phyloP scores from a whole-genome alignment of 37 sponge, comb jelly and placozoan genomes.

The Dysidea cf. avara region DNA sequence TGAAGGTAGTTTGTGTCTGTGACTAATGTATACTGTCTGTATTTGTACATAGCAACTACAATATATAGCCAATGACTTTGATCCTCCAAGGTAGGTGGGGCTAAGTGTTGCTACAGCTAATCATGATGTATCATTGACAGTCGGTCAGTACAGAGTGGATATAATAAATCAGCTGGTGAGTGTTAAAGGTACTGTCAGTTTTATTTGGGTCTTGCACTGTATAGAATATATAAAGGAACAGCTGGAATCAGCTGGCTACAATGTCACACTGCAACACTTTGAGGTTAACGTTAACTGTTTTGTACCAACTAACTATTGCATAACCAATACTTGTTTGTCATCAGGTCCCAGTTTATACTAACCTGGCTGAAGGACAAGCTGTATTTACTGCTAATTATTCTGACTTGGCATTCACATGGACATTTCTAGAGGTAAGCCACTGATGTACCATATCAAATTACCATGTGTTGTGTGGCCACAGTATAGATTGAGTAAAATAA shows the following conservation, averaged over 20 bases:
- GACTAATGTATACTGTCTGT: not conserved
- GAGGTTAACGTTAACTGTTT: not conserved
- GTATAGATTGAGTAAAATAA: too few species aligned
- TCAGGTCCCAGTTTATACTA: not conserved
- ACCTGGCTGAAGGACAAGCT: slow-evolving; percentile 14
- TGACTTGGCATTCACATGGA: not conserved
- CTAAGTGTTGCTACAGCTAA: not conserved
- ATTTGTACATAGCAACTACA: not conserved
- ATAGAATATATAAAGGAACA: slow-evolving; percentile 23
- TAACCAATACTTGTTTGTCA: not conserved
- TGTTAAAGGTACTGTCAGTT: not conserved
- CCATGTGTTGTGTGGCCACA: too few species aligned
- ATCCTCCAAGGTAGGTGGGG: not conserved
- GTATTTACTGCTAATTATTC: not conserved
- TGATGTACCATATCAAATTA: not conserved
- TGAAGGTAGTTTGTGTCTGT: slow-evolving; percentile 24
- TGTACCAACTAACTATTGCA: too few species aligned
- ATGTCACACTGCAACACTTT: slow-evolving; percentile 1
- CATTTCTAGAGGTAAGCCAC: not conserved
- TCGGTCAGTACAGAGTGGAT: slow-evolving; percentile 67
- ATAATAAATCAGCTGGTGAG: slow-evolving; percentile 71
- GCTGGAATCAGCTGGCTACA: slow-evolving; percentile 13
- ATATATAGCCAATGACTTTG: not conserved
- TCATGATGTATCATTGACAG: slow-evolving; percentile 11
- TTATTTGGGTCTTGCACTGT: not conserved